These are phyloP conservation scores for Oreotrochilus melanogaster DNA, from an alignment of 2,113 vertebrate species.

Conservation along the genomic window DNA sequence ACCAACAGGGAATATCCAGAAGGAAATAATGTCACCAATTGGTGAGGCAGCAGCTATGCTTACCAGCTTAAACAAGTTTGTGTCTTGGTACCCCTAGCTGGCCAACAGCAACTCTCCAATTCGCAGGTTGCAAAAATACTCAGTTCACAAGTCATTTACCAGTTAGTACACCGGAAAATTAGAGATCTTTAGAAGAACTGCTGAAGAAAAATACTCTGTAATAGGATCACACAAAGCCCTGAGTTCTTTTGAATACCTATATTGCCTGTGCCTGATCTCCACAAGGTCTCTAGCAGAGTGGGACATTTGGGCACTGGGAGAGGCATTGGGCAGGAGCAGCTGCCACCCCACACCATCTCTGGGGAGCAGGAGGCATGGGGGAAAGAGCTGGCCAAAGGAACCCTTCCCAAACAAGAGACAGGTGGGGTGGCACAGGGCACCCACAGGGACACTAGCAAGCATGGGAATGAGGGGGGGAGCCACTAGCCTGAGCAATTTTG, in stretches of 20 bases:
- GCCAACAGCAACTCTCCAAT: not conserved
- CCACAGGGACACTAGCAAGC: not conserved
- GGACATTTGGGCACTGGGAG: not conserved
- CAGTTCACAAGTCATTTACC: not conserved
- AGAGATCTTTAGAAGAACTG: not conserved
- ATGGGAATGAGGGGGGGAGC: not conserved
- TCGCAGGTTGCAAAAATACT: not conserved
- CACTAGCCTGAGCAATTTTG: not conserved
- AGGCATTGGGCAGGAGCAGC: rapidly evolving
- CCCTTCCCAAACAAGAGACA: not conserved
- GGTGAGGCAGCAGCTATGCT: slow-evolving; percentile 46
- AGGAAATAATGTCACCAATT: slow-evolving; percentile 55
- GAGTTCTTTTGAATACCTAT: not conserved
- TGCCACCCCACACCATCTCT: not conserved
- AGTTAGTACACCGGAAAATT: not conserved
- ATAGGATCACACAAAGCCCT: not conserved
- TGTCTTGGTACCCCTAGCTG: not conserved
- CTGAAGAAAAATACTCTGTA: not conserved
- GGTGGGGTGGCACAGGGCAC: not conserved
- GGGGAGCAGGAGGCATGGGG: not conserved
- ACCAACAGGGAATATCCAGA: slow-evolving; percentile 47
- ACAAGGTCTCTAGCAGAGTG: not conserved
- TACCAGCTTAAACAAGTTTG: not conserved
- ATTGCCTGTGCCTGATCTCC: not conserved
- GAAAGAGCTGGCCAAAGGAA: not conserved